These are phyloP conservation scores for Scytalopus superciliaris DNA, from an alignment of 2,113 vertebrate species.

Conservation along the genomic window DNA sequence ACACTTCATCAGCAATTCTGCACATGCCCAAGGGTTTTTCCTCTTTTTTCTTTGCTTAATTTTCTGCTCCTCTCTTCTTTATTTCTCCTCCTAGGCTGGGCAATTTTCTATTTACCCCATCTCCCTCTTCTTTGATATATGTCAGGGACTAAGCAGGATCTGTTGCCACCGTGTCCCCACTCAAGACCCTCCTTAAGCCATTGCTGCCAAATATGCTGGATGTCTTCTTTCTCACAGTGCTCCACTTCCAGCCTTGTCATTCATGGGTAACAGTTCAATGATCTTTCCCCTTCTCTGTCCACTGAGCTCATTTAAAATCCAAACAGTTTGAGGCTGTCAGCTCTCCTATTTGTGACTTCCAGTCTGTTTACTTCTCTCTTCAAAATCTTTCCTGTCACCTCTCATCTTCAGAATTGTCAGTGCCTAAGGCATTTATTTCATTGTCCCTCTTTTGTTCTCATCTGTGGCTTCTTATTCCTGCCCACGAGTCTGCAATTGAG, in stretches of 20 bases:
- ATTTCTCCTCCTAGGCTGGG: background rate
- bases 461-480: background rate
- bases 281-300: constrained; percentile 72
- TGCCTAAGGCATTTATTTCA: background rate
- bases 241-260: constrained; percentile 62
- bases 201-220: constrained; percentile 30
- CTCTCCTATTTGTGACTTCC: constrained; percentile 60
- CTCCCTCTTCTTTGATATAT: constrained; percentile 4
- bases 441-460: background rate
- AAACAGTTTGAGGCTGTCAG: constrained; percentile 70
- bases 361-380: constrained; percentile 45
- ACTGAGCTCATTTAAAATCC: constrained; percentile 72
- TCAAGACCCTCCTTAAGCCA: constrained; percentile 23
- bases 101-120: background rate
- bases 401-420: constrained; percentile 55
- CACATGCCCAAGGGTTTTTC: background rate
- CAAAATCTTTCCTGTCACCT: constrained; percentile 58
- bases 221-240: constrained; percentile 13
- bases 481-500: background rate
- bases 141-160: constrained; percentile 28
- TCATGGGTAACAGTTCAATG: constrained; percentile 72
- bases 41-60: background rate
- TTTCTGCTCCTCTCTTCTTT: background rate
- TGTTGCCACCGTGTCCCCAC: background rate
- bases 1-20: constrained; percentile 49